phyloP scores from a whole-genome alignment of 2,113 vertebrate species.

The Noturus placidus region DNA sequence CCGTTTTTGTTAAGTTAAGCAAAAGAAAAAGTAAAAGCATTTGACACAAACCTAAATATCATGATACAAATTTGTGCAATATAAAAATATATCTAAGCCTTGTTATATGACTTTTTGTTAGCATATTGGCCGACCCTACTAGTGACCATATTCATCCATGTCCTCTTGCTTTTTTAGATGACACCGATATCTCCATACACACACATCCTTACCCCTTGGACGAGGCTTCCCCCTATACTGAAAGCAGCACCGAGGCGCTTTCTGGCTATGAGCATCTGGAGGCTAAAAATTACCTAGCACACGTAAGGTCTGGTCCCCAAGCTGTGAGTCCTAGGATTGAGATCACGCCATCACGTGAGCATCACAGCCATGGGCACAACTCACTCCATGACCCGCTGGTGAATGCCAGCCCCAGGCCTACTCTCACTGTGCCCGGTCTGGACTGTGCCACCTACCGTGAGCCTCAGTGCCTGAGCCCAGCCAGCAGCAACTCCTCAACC shows the following conservation, averaged over 20 bases:
- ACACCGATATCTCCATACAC: constrained; percentile 80
- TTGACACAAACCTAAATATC: neutral
- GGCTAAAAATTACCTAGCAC: constrained; percentile 80
- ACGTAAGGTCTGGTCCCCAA: constrained; percentile 74
- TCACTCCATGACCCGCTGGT: constrained; percentile 83
- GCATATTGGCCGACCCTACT: neutral
- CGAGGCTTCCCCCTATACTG: constrained; percentile 76
- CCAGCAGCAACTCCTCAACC: constrained; percentile 97
- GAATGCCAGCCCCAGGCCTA: constrained; percentile 85
- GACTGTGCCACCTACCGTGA: constrained; percentile 86
- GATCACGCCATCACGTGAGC: constrained; percentile 95
- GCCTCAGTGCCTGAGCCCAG: constrained; percentile 95
- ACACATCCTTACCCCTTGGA: constrained; percentile 82
- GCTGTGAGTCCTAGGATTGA: constrained; percentile 93
- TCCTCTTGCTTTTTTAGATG: constrained; percentile 76
- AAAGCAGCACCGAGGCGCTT: constrained; percentile 76
- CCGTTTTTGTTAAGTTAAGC: neutral
- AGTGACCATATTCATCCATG: neutral
- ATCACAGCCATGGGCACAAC: constrained; percentile 86
- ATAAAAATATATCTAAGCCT: neutral
- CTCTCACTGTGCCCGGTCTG: constrained; percentile 91
- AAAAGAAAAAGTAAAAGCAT: too few species aligned
- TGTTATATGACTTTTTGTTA: neutral
- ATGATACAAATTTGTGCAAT: neutral
- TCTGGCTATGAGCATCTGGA: constrained; percentile 84